Percentiles rank a stretch among this genome's conserved stretches.
Evolutionary conservation across 2,113 vertebrate genomes (phyloP).

Genomic region (Bubo blakistoni): DNA sequence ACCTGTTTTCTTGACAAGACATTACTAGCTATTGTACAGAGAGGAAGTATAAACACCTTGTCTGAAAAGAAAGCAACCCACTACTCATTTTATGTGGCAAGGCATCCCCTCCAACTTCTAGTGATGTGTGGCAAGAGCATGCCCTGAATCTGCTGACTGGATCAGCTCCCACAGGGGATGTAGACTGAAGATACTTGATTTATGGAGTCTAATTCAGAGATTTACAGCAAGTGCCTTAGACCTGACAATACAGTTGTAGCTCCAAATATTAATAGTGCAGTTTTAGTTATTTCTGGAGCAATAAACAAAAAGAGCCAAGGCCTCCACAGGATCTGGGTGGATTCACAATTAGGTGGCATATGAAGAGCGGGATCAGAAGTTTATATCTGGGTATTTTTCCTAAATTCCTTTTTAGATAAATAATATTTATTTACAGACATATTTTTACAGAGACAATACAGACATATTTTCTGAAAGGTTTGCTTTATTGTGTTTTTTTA

Average conservation of each 20-base stretch:
- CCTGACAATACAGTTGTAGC: not conserved
- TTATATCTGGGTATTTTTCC: not conserved
- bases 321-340: rapidly evolving
- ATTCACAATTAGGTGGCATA: not conserved
- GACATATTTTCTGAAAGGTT: not conserved
- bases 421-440: not conserved
- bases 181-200: not conserved
- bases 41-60: not conserved
- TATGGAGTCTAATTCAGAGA: not conserved
- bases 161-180: not conserved
- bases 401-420: not conserved
- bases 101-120: not conserved
- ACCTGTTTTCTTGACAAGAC: not conserved
- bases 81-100: not conserved
- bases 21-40: not conserved
- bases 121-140: not conserved
- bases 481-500: not conserved
- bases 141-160: not conserved
- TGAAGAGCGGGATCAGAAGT: not conserved
- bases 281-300: not conserved
- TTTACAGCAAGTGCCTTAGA: not conserved
- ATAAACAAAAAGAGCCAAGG: not conserved
- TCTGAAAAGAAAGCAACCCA: not conserved
- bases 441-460: not conserved
- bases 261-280: not conserved